Percentiles rank a stretch among this genome's conserved stretches.
Evolutionary conservation across 2,113 vertebrate genomes (phyloP).

Genomic region (Electrona antarctica): DNA sequence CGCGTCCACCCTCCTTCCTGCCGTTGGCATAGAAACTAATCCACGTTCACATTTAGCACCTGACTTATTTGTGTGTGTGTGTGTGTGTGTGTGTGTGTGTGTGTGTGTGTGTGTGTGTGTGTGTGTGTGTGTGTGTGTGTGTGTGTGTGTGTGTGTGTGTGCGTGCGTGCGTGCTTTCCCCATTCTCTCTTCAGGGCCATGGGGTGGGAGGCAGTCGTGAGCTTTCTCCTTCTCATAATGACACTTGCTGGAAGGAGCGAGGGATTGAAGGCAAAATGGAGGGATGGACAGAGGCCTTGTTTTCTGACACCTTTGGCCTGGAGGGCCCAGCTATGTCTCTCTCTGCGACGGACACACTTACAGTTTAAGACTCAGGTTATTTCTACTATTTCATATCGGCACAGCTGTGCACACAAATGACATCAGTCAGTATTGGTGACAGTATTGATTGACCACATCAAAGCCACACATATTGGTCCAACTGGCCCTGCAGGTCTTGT

Average conservation of each 20-base stretch:
- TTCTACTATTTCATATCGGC: not conserved
- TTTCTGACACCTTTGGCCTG: conserved; percentile 61
- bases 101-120: too few species aligned
- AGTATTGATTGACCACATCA: conserved; percentile 51
- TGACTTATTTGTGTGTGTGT: conserved; percentile 56
- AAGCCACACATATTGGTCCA: conserved; percentile 46
- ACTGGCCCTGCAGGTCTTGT: conserved; percentile 32
- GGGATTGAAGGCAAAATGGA: not conserved
- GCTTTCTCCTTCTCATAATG: conserved; percentile 70
- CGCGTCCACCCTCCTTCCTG: conserved; percentile 62
- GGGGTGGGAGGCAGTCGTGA: conserved; percentile 43
- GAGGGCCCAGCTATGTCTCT: conserved; percentile 59
- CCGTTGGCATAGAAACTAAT: conserved; percentile 85
- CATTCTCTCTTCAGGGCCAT: conserved; percentile 38
- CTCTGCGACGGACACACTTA: conserved; percentile 33
- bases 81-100: too few species aligned
- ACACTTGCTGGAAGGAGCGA: conserved; percentile 58
- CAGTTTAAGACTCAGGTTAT: not conserved
- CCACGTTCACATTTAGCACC: conserved; percentile 81
- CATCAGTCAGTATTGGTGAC: conserved; percentile 36
- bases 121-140: too few species aligned
- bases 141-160: too few species aligned
- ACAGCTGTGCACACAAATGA: conserved; percentile 45
- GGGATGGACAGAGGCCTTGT: conserved; percentile 24
- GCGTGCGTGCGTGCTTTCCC: not conserved